Conservation (phyloP, 2,888 invertebrate genomes). For the Trissonchulus latispiculum region DNA sequence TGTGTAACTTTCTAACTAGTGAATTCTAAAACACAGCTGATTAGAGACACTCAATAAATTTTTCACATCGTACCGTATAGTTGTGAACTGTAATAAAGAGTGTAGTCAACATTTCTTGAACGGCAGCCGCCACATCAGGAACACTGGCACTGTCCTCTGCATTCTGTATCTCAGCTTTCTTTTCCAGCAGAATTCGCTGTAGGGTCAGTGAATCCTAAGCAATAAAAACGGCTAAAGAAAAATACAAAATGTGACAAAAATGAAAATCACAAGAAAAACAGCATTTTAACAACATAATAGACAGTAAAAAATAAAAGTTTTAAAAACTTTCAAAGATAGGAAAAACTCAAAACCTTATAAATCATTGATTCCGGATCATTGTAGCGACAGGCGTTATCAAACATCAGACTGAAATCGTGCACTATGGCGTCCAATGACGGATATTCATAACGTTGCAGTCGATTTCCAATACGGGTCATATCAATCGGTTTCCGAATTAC, state of each 20-base stretch:
- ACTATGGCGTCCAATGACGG: slow-evolving; percentile 26
- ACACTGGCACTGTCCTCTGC: slow-evolving; percentile 57
- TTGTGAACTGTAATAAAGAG: slow-evolving; percentile 88
- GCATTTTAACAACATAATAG: background rate
- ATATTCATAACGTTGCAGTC: slow-evolving; percentile 48
- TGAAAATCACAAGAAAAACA: background rate
- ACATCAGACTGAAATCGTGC: slow-evolving; percentile 61
- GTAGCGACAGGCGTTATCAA: slow-evolving; percentile 89
- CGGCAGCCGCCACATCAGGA: slow-evolving; percentile 61
- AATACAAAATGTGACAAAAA: background rate
- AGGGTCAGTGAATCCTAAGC: slow-evolving; percentile 74
- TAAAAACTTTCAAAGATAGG: background rate
- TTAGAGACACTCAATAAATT: too few relatives aligned
- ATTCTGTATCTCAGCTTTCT: slow-evolving; percentile 69
- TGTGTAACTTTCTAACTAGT: too few relatives aligned
- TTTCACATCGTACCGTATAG: slow-evolving; percentile 70
- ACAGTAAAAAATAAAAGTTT: background rate
- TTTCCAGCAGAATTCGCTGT: slow-evolving; percentile 77
- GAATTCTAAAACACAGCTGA: too few relatives aligned
- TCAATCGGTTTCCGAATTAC: slow-evolving; percentile 92
- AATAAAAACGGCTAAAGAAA: slow-evolving; percentile 21
- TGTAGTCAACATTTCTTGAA: slow-evolving; percentile 78
- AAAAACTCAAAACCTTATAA: slow-evolving; percentile 50
- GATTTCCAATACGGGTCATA: slow-evolving; percentile 81
- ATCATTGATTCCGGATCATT: slow-evolving; percentile 94